These are phyloP conservation scores for Desmodus rotundus DNA, from an alignment of 2,113 vertebrate species.

Conservation along the genomic window DNA sequence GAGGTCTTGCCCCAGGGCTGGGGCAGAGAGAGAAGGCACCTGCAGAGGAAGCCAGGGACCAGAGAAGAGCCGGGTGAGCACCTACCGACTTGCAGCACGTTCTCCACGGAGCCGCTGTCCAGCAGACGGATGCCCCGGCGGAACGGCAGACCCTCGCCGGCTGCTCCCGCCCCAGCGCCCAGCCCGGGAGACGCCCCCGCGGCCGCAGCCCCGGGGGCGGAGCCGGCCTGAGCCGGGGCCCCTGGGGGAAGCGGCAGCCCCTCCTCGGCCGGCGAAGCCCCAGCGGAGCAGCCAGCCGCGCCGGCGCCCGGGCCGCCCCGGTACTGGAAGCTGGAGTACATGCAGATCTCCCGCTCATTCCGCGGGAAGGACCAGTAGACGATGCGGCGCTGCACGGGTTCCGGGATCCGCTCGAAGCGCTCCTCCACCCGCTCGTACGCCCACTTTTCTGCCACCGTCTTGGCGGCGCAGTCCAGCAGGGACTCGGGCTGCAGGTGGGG, in stretches of 20 bases:
- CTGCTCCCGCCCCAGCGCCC: slow-evolving; percentile 60
- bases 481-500: slow-evolving; percentile 90
- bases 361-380: slow-evolving; percentile 97
- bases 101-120: slow-evolving; percentile 96
- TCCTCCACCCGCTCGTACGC: slow-evolving; percentile 96
- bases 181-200: slow-evolving; percentile 64
- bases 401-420: slow-evolving; percentile 96
- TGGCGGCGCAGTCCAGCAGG: slow-evolving; percentile 94
- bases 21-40: neutral
- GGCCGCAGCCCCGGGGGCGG: slow-evolving; percentile 56
- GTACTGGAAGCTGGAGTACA: slow-evolving; percentile 97
- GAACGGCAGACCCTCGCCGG: slow-evolving; percentile 91
- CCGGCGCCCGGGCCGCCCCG: slow-evolving; percentile 85
- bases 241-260: slow-evolving; percentile 78
- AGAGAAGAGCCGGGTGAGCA: slow-evolving; percentile 57
- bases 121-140: slow-evolving; percentile 94
- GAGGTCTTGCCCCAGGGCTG: neutral
- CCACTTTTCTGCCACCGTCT: slow-evolving; percentile 96
- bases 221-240: slow-evolving; percentile 48
- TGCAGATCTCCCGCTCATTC: slow-evolving; percentile 96
- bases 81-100: slow-evolving; percentile 99
- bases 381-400: slow-evolving; percentile 96
- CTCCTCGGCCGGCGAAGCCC: slow-evolving; percentile 80
- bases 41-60: neutral
- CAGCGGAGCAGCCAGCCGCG: slow-evolving; percentile 74